Conservation (phyloP, 2,797 vertebrate species). For the Diplodus puntazzo region DNA sequence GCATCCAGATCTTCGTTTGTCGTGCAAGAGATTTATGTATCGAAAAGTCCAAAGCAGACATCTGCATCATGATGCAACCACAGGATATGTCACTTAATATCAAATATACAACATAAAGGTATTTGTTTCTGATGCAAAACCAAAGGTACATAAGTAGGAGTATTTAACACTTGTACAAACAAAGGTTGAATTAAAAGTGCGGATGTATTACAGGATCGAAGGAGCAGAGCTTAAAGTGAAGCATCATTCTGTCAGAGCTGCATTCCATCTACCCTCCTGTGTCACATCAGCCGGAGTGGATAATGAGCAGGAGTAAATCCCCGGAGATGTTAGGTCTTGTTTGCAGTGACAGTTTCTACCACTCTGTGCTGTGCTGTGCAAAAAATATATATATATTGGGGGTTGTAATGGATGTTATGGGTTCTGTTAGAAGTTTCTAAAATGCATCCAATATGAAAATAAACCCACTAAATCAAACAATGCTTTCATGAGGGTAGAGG, state of each 20-base stretch:
- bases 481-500: neutral
- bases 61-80: constrained; percentile 4
- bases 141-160: neutral
- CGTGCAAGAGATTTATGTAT: constrained; percentile 1
- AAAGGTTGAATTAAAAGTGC: no score
- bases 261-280: constrained; percentile 42
- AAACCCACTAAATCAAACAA: neutral
- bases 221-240: constrained; percentile 44
- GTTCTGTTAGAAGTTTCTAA: neutral
- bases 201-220: constrained; percentile 33
- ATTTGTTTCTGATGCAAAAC: neutral
- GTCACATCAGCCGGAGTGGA: constrained; percentile 48
- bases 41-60: neutral
- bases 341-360: constrained; percentile 28
- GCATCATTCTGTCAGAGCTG: constrained; percentile 58
- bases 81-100: neutral
- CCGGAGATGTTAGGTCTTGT: constrained; percentile 20
- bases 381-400: neutral
- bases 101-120: no score
- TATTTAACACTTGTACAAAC: no score
- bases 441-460: constrained; percentile 2
- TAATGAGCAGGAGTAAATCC: constrained; percentile 42
- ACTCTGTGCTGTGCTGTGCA: neutral
- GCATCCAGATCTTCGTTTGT: constrained; percentile 6
- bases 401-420: neutral